Conservation (phyloP, 2,113 vertebrate genomes). For the Crypturellus undulatus region DNA sequence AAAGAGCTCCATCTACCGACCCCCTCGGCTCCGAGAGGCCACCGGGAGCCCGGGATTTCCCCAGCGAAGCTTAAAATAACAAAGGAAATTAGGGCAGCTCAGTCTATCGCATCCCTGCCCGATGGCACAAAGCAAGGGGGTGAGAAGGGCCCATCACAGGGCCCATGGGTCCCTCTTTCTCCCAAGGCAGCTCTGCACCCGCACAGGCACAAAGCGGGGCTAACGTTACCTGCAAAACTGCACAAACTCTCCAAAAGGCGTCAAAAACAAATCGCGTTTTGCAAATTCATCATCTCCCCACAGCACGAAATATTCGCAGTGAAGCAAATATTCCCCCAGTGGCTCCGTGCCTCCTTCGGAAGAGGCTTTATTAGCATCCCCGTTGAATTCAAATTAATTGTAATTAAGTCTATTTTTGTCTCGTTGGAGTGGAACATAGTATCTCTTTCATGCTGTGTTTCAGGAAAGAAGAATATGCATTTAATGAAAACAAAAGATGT, state of each 20-base stretch:
- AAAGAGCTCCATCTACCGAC: slow-evolving; percentile 79
- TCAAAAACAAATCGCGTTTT: background rate
- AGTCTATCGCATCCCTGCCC: too few relatives aligned
- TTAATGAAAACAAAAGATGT: background rate
- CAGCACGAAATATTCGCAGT: background rate
- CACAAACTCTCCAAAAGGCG: background rate
- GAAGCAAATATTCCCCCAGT: background rate
- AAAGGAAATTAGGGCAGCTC: too few relatives aligned
- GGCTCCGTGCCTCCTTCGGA: background rate
- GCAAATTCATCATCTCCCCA: background rate
- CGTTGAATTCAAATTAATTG: background rate
- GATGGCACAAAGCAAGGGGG: too few relatives aligned
- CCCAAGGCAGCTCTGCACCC: background rate
- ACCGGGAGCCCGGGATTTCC: too few relatives aligned
- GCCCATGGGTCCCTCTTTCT: too few relatives aligned
- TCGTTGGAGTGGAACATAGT: accelerated
- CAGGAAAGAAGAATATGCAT: background rate
- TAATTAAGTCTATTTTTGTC: background rate
- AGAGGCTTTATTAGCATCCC: background rate
- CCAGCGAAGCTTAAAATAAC: too few relatives aligned
- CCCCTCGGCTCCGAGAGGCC: background rate
- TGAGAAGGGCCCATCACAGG: too few relatives aligned
- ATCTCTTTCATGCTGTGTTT: background rate
- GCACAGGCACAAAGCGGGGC: too few relatives aligned
- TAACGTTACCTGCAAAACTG: background rate